Evolutionary conservation across 2,888 invertebrate genomes (phyloP), one percentile per base, ranked within the genome.

Genomic region (Drosophila stalkeri): DNA sequence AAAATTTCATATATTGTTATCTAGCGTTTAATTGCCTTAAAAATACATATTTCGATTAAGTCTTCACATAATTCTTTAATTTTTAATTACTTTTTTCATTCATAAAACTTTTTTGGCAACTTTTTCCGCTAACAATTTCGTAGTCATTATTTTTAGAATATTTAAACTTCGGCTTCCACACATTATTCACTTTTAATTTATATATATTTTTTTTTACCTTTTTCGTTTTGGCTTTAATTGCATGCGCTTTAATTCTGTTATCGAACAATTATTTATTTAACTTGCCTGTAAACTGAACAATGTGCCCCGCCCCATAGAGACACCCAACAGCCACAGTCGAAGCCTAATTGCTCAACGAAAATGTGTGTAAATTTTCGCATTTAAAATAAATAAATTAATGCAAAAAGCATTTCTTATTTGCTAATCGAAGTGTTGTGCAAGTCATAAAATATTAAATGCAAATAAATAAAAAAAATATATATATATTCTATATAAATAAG

Each of bases 191-290:
- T 31, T 7, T 27, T 18, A 31, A 47, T 11, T 33, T 33, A 12
- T 20, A n/a, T n/a, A 6, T n/a, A 3, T 16, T 18, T 39, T 27
- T 5, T 16, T 18, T 39, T 27, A 12, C 27, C 20, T 9, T 39
- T 44, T 61, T 46, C 33, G 11, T 33, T 33, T 51, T 47, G 11
- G 23, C 11, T 51, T 77, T 79, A 59, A 79, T 62, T 64, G 55
- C 69, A 27, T 23, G 46, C 37, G 46, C 37, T 61, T 69, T 63
- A 72, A 79, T 78, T 66, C 85, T 73, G 64, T 76, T 75, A 69
- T 80, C 65, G 66, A 59, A 52, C 69, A 72, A 71, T 84, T 82
- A 86, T 84, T 84, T 65, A 55, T 84, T 84, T 65, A 55, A 65
- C 49, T 47, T 56, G 61, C 33, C 49, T 43, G 71, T 63, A 65